Base-by-base conservation (phyloP, 2,888 invertebrate species). In the Hermaeophaga mercurialis region DNA sequence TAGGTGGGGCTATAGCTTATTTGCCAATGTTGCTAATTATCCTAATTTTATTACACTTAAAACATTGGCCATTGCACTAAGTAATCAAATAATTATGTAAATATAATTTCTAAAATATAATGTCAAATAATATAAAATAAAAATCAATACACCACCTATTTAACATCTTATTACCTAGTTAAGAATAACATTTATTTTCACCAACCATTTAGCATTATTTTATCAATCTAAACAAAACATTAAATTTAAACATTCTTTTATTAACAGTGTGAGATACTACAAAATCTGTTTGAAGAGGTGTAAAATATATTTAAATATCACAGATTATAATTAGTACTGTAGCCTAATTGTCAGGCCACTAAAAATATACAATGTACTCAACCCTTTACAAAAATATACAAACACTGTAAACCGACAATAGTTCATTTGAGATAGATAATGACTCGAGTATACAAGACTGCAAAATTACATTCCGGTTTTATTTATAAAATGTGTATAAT, bases 241-340 rank as follows among this genome's bases (percentile, higher is more conserved):
- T 49, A 55, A 43, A 55, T 48, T 50, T 26, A 39, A 36, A 57
- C 34, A 48, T 48, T 53, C 50, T 17, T 54, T 54, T 41, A 54
- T 50, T 41, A 54, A 60, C 43, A 56, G 54, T 39, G 49, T 53
- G 48, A 56, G 49, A 53, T 44, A 60, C 55, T 55, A 60, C 54
- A 57, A 57, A 60, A 54, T 57, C 54, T 60, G 54, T 55, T 57
- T 54, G 52, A 60, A 50, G 48, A 54, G 59, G 56, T 59, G 62
- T 70, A 70, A 66, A 67, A 68, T 67, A 67, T 68, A 63, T 66
- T 66, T 70, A 70, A 69, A 69, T 71, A 71, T 71, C 71, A 71
- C 71, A 71, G 71, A 65, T 68, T 65, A 67, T 68, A 65, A 63
- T 67, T 68, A 60, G 60, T 60, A 57, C 57, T 52, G 57, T 44